These are phyloP conservation scores for Castor canadensis DNA, from an alignment of 2,113 vertebrate species.

Conservation along the genomic window DNA sequence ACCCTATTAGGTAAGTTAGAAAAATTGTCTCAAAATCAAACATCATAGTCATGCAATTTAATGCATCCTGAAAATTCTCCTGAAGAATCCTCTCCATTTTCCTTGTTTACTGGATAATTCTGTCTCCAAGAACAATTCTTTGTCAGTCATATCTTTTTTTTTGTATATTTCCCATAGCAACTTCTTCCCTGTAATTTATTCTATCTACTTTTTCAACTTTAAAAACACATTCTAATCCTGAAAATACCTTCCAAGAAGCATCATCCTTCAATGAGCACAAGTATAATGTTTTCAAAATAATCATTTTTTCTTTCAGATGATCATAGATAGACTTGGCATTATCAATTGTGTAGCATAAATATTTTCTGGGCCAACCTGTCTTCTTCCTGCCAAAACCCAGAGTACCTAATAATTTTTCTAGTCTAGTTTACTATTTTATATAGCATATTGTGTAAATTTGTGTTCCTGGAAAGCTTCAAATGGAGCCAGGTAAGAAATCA, in stretches of 20 bases:
- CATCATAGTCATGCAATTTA: background rate
- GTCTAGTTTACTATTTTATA: background rate
- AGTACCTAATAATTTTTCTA: background rate
- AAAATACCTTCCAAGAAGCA: no score
- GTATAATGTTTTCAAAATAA: background rate
- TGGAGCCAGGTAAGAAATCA: background rate
- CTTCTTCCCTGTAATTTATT: background rate
- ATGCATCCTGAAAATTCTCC: background rate
- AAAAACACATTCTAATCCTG: background rate
- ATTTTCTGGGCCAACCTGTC: background rate
- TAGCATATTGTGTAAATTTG: background rate
- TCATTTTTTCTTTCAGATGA: background rate
- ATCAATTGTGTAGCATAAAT: background rate
- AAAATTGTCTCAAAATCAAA: conserved; percentile 3
- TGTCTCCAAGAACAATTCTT: background rate
- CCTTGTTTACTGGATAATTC: background rate
- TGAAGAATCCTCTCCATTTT: background rate
- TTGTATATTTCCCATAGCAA: background rate
- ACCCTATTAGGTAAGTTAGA: background rate
- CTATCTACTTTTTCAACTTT: background rate
- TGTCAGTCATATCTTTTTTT: background rate
- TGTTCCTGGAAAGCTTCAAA: background rate
- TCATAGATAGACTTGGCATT: background rate
- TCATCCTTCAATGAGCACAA: no score
- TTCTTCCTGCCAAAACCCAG: background rate